Evolutionary conservation across 2,888 invertebrate genomes (phyloP).

Genomic region (Cynaeus angustus): DNA sequence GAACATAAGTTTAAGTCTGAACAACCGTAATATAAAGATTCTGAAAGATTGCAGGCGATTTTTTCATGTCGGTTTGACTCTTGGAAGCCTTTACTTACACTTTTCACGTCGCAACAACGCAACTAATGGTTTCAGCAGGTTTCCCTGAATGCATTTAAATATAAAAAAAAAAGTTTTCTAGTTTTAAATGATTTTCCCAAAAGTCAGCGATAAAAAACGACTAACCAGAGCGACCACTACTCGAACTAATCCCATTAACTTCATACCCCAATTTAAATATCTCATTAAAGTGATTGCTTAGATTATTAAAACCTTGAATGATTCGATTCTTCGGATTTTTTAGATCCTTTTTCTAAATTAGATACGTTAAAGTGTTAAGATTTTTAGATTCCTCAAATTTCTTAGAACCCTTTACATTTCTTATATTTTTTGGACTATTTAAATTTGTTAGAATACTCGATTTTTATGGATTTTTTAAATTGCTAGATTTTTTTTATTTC

Average conservation of each 20-base stretch:
- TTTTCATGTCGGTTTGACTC: constrained; percentile 61
- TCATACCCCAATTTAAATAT: constrained; percentile 61
- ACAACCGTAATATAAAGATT: constrained; percentile 69
- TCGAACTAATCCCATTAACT: constrained; percentile 53
- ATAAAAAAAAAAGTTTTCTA: no score
- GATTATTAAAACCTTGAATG: no score
- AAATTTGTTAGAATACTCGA: no score
- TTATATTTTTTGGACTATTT: no score
- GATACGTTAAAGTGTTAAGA: no score
- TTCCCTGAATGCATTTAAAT: not conserved
- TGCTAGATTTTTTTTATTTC: no score
- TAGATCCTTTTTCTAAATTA: no score
- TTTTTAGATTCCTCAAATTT: no score
- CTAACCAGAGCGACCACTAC: constrained; percentile 50
- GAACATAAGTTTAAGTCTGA: constrained; percentile 67
- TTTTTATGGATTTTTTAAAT: no score
- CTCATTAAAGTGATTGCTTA: constrained; percentile 65
- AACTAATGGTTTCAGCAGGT: constrained; percentile 19
- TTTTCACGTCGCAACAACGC: constrained; percentile 26
- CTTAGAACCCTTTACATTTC: no score
- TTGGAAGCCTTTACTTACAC: constrained; percentile 36
- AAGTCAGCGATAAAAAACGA: constrained; percentile 48
- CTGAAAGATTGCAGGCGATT: constrained; percentile 69
- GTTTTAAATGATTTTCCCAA: not conserved
- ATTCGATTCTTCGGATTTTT: no score